Conservation (phyloP, 2,888 invertebrate species). For the Corythucha ciliata region DNA sequence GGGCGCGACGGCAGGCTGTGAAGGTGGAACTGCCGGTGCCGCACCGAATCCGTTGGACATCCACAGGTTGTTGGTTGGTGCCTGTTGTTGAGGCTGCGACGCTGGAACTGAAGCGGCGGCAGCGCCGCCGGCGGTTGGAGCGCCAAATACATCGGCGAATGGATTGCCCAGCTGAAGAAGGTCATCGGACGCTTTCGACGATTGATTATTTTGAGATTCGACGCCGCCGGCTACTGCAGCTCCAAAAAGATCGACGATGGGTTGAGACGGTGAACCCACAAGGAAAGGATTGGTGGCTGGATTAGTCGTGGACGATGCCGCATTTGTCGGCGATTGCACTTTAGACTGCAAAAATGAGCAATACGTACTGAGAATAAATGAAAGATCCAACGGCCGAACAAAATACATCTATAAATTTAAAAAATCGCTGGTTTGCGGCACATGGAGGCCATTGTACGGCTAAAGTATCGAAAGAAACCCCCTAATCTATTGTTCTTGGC, state of each 20-base stretch:
- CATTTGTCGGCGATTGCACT: conserved; percentile 64
- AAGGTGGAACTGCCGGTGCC: conserved; percentile 13
- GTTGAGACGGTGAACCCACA: conserved; percentile 54
- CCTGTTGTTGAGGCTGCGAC: conserved; percentile 35
- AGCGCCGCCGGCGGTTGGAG: conserved; percentile 41
- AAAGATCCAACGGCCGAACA: not conserved
- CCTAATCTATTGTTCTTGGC: too few species aligned
- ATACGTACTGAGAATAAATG: not conserved
- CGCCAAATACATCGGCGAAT: conserved; percentile 75
- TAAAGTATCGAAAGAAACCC: too few species aligned
- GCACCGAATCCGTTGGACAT: conserved; percentile 45
- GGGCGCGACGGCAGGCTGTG: conserved; percentile 28
- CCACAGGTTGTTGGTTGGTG: conserved; percentile 46
- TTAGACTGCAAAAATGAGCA: conserved; percentile 49
- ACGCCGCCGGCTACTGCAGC: conserved; percentile 30
- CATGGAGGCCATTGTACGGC: too few species aligned
- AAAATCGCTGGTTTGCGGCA: too few species aligned
- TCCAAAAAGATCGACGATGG: conserved; percentile 73
- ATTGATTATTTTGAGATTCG: too few species aligned
- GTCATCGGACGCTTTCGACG: conserved; percentile 73
- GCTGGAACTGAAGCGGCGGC: conserved; percentile 35
- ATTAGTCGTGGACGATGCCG: conserved; percentile 43
- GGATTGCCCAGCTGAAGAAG: conserved; percentile 82
- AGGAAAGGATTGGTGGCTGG: conserved; percentile 72
- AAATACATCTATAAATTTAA: too few species aligned